Percentiles rank a stretch among this genome's conserved stretches.
Evolutionary conservation across 2,888 invertebrate genomes (phyloP).

Genomic region (Oligia strigilis): DNA sequence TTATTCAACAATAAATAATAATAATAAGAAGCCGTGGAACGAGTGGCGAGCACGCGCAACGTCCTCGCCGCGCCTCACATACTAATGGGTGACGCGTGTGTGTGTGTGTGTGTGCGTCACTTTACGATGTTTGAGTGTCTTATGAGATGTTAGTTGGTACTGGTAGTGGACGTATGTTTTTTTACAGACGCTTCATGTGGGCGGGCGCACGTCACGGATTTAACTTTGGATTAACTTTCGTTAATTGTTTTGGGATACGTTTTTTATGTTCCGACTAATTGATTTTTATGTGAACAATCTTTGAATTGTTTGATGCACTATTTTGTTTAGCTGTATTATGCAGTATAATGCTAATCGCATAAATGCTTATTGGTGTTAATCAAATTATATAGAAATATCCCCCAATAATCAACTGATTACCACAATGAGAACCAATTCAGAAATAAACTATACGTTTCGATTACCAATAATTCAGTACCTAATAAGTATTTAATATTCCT

Average conservation of each 20-base stretch:
- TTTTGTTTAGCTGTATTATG: not conserved
- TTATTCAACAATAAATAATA: constrained; percentile 91
- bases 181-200: constrained; percentile 81
- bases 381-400: not conserved
- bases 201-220: constrained; percentile 88
- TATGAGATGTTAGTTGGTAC: constrained; percentile 72
- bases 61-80: constrained; percentile 82
- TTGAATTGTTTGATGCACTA: constrained; percentile 8
- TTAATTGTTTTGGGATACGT: constrained; percentile 85
- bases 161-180: constrained; percentile 81
- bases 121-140: constrained; percentile 67
- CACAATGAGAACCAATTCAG: not conserved
- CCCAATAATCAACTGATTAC: not conserved
- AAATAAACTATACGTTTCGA: not conserved
- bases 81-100: constrained; percentile 81
- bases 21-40: constrained; percentile 90
- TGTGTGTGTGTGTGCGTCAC: constrained; percentile 77
- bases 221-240: constrained; percentile 83
- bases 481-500: not conserved
- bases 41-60: constrained; percentile 90
- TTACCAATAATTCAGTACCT: not conserved
- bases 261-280: constrained; percentile 76
- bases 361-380: not conserved
- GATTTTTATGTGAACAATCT: constrained; percentile 70
- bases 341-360: not conserved